phyloP scores from a whole-genome alignment of 2,888 invertebrate genomes.

The Andrena camellia region DNA sequence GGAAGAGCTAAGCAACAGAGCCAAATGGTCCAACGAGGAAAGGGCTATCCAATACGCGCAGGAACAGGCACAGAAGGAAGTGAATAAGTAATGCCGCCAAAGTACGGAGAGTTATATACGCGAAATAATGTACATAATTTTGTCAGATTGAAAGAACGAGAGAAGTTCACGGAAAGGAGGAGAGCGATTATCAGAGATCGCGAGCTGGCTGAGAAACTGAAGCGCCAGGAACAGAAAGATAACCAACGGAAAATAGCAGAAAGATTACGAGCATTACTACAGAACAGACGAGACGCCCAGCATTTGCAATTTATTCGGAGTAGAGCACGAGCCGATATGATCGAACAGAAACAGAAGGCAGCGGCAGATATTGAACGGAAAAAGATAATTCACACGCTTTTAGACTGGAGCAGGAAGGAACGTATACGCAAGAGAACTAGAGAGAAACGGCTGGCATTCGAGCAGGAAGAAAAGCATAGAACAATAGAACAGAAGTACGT shows the following conservation, averaged over 20 bases:
- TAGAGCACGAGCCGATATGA: slow-evolving; percentile 19
- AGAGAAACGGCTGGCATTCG: slow-evolving; percentile 55
- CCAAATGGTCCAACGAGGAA: slow-evolving; percentile 58
- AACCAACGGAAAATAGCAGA: slow-evolving; percentile 45
- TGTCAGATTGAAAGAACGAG: slow-evolving; percentile 62
- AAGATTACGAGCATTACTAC: slow-evolving; percentile 43
- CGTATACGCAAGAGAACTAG: slow-evolving; percentile 61
- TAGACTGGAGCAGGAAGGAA: slow-evolving; percentile 72
- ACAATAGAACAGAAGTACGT: slow-evolving; percentile 72
- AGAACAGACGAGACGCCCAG: slow-evolving; percentile 35
- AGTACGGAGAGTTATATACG: not conserved
- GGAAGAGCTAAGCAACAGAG: slow-evolving; percentile 67
- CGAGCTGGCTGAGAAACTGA: slow-evolving; percentile 47
- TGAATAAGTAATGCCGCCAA: slow-evolving; percentile 62
- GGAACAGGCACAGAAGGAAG: slow-evolving; percentile 70
- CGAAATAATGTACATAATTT: not conserved
- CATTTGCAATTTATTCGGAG: slow-evolving; percentile 26
- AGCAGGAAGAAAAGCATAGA: slow-evolving; percentile 62
- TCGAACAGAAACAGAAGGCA: slow-evolving; percentile 53
- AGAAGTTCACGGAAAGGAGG: slow-evolving; percentile 46
- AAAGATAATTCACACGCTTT: slow-evolving; percentile 67
- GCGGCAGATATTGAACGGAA: slow-evolving; percentile 60
- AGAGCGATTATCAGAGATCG: slow-evolving; percentile 44
- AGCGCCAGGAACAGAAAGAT: slow-evolving; percentile 42
- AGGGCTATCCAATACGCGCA: slow-evolving; percentile 70